Base-by-base conservation (phyloP, 1,140 invertebrate genomes). In the Trypoxylus dichotomus region DNA sequence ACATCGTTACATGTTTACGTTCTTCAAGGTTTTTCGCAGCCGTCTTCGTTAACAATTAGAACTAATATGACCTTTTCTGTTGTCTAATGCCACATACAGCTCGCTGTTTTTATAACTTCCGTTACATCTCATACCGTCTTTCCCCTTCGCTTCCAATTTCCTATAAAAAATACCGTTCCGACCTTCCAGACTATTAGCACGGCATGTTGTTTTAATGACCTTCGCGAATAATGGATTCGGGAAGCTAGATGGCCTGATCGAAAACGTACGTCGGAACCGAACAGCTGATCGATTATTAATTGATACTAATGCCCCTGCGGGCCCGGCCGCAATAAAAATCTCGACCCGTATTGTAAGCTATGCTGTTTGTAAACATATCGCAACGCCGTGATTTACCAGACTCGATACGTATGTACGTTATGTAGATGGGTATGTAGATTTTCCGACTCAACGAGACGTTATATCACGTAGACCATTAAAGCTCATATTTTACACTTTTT, bases 161-260 rank as follows among this genome's bases (percentile, higher is more conserved):
- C 47, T 19, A 54, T 54, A 54, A 54, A 19, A n/a, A 54, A 3
- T 19, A 54, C 7, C 15, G 15, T n/a, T 54, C 19, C 47, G 15
- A 54, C 19, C 15, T 54, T 19, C 47, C 19, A 19, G 47, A 54
- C 47, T 54, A 54, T 54, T 54, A 54, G 15, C n/a, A 54, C 47
- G n/a, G 47, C 47, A n/a, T 54, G 47, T 54, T 54, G 47, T 54
- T 54, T 54, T 54, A 54, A 54, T 54, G 47, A 54, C 47, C 19
- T 54, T 54, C 47, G 47, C 47, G 47, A 54, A 54, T 54, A 54
- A 54, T 54, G 47, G 47, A 54, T 54, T 54, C 47, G 15, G 15
- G 47, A 54, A 54, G 47, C 19, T 54, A 19, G 13, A 54, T 15
- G 32, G 0, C 47, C 47, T 6, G 47, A 54, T 54, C 15, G 47